Conservation (phyloP, 2,113 vertebrate genomes). For the Scartelaos histophorus region DNA sequence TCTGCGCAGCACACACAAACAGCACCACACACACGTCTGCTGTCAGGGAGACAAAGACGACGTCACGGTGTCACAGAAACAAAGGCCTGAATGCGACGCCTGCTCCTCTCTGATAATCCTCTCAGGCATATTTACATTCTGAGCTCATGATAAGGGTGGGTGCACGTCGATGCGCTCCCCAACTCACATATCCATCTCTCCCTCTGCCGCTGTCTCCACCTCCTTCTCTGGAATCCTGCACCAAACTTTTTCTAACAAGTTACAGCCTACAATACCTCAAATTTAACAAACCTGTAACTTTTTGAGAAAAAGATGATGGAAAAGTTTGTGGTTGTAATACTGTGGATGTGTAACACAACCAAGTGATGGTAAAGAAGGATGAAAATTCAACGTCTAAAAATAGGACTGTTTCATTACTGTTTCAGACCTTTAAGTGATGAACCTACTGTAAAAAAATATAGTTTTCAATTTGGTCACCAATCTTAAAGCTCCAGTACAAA, state of each 20-base stretch:
- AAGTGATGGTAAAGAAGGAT: neutral
- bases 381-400: neutral
- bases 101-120: slow-evolving; percentile 77
- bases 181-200: slow-evolving; percentile 6
- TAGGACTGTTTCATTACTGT: neutral
- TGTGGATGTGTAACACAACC: neutral
- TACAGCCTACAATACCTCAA: neutral
- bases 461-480: neutral
- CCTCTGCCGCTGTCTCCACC: neutral
- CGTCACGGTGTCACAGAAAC: slow-evolving; percentile 75
- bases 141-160: slow-evolving; percentile 56
- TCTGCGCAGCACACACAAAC: slow-evolving; percentile 30
- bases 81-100: slow-evolving; percentile 70
- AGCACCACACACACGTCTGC: slow-evolving; percentile 54
- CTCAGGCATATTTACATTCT: slow-evolving; percentile 72
- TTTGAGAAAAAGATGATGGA: neutral
- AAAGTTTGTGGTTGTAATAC: neutral
- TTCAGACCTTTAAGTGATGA: neutral
- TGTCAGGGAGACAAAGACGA: slow-evolving; percentile 73
- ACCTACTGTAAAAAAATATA: neutral
- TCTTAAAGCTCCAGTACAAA: neutral
- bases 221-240: neutral
- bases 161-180: slow-evolving; percentile 22
- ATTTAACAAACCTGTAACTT: neutral
- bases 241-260: neutral